Evolutionary conservation across 1,140 invertebrate species (phyloP).

Genomic region (Lepidurus arcticus): DNA sequence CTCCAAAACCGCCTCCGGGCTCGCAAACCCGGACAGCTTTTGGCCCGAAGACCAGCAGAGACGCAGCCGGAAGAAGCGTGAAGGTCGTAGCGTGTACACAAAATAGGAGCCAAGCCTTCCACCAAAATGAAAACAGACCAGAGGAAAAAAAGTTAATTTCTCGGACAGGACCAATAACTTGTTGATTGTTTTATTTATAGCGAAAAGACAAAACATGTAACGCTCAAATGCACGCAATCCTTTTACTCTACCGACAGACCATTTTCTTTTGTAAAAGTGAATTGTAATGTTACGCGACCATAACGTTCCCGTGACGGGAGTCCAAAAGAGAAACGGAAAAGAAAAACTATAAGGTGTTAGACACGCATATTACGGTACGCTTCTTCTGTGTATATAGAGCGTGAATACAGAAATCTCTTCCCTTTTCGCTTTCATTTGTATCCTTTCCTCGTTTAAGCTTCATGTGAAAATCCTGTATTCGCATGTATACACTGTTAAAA

Average conservation of each 20-base stretch:
- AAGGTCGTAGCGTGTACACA: neutral
- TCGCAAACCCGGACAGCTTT: neutral
- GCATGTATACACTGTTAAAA: neutral
- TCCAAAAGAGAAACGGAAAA: neutral
- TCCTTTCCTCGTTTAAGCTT: neutral
- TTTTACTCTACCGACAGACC: neutral
- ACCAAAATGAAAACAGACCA: neutral
- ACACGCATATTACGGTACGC: neutral
- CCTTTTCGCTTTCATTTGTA: neutral
- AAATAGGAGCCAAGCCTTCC: neutral
- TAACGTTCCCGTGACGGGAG: neutral
- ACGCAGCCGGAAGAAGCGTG: neutral
- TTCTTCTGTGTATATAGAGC: neutral
- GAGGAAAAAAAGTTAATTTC: neutral
- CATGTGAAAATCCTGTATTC: neutral
- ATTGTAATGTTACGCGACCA: neutral
- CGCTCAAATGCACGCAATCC: neutral
- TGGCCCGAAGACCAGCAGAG: neutral
- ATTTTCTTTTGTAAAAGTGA: neutral
- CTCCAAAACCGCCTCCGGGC: neutral
- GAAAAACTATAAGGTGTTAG: neutral
- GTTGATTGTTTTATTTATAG: conserved; percentile 6
- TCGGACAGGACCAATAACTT: neutral
- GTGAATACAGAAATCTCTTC: neutral
- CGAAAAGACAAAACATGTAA: neutral